phyloP scores from a whole-genome alignment of 2,113 vertebrate species.

The Porphyrio hochstetteri region DNA sequence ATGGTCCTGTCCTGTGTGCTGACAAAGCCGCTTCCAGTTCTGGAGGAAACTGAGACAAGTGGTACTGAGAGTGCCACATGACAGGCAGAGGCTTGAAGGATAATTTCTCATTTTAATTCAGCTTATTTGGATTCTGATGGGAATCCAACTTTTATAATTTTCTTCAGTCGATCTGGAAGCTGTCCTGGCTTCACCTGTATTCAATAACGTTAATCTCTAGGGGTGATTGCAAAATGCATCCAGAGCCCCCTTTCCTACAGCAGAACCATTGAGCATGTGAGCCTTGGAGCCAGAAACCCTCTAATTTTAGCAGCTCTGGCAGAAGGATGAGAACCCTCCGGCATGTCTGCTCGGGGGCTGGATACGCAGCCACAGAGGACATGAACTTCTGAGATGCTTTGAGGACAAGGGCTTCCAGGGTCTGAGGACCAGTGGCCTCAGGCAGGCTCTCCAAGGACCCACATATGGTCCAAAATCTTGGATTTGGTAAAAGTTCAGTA shows the following conservation, averaged over 20 bases:
- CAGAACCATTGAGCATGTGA: not conserved
- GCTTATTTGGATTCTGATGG: not conserved
- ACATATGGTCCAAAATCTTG: not conserved
- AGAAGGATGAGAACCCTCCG: not conserved
- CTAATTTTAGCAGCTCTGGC: not conserved
- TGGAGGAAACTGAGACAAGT: not conserved
- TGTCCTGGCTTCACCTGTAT: not conserved
- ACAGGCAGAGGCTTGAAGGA: not conserved
- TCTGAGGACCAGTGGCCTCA: not conserved
- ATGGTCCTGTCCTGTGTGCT: not conserved
- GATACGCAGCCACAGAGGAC: not conserved
- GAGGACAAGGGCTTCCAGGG: not conserved
- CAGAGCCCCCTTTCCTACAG: not conserved
- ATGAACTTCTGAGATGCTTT: not conserved
- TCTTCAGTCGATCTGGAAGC: not conserved
- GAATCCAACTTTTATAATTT: constrained; percentile 2
- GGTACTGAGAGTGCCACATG: not conserved
- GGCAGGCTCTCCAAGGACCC: not conserved
- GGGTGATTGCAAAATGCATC: not conserved
- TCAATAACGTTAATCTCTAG: not conserved
- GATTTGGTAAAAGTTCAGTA: not conserved
- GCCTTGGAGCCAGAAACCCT: not conserved
- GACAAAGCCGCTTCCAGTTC: not conserved
- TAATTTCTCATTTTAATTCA: not conserved
- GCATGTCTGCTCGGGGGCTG: not conserved